phyloP scores from a whole-genome alignment of 2,797 vertebrate genomes.

The Pygocentrus nattereri region DNA sequence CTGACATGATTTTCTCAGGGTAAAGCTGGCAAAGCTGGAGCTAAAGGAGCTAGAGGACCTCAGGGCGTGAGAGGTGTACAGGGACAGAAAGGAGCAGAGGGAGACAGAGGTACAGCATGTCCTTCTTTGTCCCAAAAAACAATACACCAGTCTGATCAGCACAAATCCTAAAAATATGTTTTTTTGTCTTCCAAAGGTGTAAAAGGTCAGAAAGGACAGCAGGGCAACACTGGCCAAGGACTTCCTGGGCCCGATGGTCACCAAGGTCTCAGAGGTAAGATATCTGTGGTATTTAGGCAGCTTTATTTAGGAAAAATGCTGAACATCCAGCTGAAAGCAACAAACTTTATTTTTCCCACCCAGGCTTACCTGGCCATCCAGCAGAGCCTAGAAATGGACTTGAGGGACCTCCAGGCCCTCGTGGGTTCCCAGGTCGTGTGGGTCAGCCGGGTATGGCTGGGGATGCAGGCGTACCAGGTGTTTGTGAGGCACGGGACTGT shows the following conservation, averaged over 20 bases:
- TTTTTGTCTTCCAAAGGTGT: slow-evolving; percentile 63
- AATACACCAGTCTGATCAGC: background rate
- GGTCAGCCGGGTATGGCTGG: slow-evolving; percentile 68
- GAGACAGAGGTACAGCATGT: slow-evolving; percentile 68
- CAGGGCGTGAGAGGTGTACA: slow-evolving; percentile 75
- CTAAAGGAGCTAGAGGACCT: slow-evolving; percentile 70
- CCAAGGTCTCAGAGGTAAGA: slow-evolving; percentile 71
- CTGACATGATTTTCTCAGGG: slow-evolving; percentile 65
- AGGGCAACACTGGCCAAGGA: slow-evolving; percentile 69
- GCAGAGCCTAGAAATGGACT: slow-evolving; percentile 71
- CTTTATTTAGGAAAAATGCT: background rate
- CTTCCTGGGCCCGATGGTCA: slow-evolving; percentile 73
- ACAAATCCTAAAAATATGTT: background rate
- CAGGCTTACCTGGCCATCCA: slow-evolving; percentile 77
- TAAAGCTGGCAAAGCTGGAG: slow-evolving; percentile 75
- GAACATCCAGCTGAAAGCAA: background rate
- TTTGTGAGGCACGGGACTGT: slow-evolving; percentile 80
- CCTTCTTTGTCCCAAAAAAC: background rate
- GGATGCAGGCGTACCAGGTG: slow-evolving; percentile 69
- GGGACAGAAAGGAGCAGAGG: slow-evolving; percentile 72
- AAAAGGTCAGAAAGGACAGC: slow-evolving; percentile 73
- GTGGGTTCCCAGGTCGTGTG: slow-evolving; percentile 69
- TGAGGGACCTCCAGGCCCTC: slow-evolving; percentile 71
- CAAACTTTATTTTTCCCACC: background rate
- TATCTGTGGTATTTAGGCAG: background rate